Base-by-base conservation (phyloP, 1,140 invertebrate genomes). In the Oscheius sp. region DNA sequence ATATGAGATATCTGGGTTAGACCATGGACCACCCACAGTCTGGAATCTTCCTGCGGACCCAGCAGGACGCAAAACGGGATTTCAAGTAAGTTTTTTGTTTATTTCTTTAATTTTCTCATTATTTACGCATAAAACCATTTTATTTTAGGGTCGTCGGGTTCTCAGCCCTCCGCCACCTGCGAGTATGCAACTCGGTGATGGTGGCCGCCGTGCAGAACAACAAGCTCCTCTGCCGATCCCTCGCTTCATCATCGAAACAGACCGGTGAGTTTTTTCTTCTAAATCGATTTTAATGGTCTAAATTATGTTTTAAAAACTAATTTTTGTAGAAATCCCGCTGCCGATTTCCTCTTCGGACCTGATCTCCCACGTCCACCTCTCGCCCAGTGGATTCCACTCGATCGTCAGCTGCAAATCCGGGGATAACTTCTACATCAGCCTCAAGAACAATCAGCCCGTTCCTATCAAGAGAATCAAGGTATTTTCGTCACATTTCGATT, bases 371-470 rank as follows among this genome's bases (percentile, higher is more conserved):
- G 52, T 74, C 28, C 72, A 74, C 58, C 34, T 74, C 13, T 74
- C 65, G 20, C 64, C 46, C 10, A 67, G 46, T 42, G 72, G 64
- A 18, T 49, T 59, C 28, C 72, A 74, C 55, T 32, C 63, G 3
- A 36, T 74, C 4, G 28, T 74, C 28, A 61, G 49, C 28, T 45
- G 42, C 3, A 74, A 74, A 62, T 46, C 34, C 18, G 72, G 63
- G 15, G 36, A 74, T 1, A 74, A 74, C 35, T 74, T 68, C 63
- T 74, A 74, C 20, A 29, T 74, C 36, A 34, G 68, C 46, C 4
- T 74, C 29, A 67, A 74, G 20, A 34, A 7, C n/a, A 67, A 38
- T 3, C n/a, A 31, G 2, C 10, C 61, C 3, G 3, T 7, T 23
- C 18, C 66, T n/a, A 18, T 68, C 7, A 68, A 68, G 46, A 68